Percentiles rank a stretch among this genome's conserved stretches.
Conservation (phyloP, 2,888 invertebrate species). For the Apamea crenata region DNA sequence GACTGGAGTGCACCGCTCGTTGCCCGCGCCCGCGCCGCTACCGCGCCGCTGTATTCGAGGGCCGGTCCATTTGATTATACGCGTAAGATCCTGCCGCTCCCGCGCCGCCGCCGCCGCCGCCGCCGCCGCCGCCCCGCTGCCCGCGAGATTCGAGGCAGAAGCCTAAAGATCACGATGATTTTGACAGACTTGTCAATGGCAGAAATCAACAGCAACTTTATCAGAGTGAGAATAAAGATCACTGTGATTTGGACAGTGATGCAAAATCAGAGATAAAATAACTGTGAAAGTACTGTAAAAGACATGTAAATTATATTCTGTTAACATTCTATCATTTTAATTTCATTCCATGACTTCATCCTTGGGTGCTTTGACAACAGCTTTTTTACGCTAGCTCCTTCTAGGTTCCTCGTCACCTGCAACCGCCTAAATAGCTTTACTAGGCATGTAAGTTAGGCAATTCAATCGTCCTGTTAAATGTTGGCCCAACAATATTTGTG, state of each 20-base stretch:
- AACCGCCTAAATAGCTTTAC: neutral
- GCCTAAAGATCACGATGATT: neutral
- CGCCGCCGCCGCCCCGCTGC: too few relatives aligned
- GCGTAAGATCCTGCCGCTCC: too few relatives aligned
- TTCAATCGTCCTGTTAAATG: neutral
- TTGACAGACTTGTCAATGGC: neutral
- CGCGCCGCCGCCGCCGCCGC: too few relatives aligned
- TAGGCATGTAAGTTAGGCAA: neutral
- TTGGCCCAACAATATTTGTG: neutral
- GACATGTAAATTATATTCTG: constrained; percentile 15
- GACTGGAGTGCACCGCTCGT: too few relatives aligned
- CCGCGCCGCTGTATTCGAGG: too few relatives aligned
- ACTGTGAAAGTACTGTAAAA: too few relatives aligned
- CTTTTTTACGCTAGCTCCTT: neutral
- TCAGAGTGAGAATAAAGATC: neutral
- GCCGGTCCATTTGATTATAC: too few relatives aligned
- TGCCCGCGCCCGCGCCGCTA: too few relatives aligned
- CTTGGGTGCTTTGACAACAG: neutral
- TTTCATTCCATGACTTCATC: neutral
- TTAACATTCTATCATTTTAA: neutral
- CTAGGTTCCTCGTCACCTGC: neutral
- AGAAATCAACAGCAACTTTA: too few relatives aligned
- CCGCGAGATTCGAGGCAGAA: too few relatives aligned
- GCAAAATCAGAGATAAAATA: neutral
- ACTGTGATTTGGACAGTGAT: neutral